Base-by-base conservation (phyloP, 1,140 invertebrate genomes). In the Camponotus pennsylvanicus region DNA sequence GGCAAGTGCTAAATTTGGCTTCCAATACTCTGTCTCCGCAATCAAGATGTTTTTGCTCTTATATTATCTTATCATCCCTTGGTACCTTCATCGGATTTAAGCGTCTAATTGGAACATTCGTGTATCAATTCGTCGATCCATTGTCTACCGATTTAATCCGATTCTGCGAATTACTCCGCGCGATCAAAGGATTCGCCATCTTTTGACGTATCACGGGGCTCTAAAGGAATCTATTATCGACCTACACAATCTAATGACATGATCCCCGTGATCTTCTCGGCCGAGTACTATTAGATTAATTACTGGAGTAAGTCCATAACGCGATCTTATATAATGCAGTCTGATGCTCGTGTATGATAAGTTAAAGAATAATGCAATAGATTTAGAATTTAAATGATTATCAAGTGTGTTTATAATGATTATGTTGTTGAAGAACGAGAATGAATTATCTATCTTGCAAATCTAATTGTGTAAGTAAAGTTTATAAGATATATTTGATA, bases 221-320 rank as follows among this genome's bases (percentile, higher is more conserved):
- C 55, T 61, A 73, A 82, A 59, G 55, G 69, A 52, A 73, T 83
- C 40, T 83, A 49, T 83, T 83, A 49, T 70, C 55, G 55, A 40
- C 40, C 34, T 82, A 59, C 52, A 71, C 70, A 40, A 71, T 82
- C 63, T 8, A 13, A 21, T 32, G 45, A n/a, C 13, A 37, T 34
- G 45, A 69, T 37, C n/a, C 64, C 27, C 13, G 57, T 40, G n/a
- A 79, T 40, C 37, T 1, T 27, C 69, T 75, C 32, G 32, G 13
- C 15, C 15, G 27, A 55, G 42, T 45, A 52, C 21, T 37, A 42
- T 40, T 40, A 57, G 69, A 15, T 73, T 83, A 83, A 83, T 83
- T 83, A 83, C 52, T 42, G 52, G 55, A 69, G 37, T 40, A 40
- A 71, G 9, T 13, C 37, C 27, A 52, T 82, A 82, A 80, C 37